Evolutionary conservation across 1,140 invertebrate species (phyloP).

Genomic region (Bombus superbus): DNA sequence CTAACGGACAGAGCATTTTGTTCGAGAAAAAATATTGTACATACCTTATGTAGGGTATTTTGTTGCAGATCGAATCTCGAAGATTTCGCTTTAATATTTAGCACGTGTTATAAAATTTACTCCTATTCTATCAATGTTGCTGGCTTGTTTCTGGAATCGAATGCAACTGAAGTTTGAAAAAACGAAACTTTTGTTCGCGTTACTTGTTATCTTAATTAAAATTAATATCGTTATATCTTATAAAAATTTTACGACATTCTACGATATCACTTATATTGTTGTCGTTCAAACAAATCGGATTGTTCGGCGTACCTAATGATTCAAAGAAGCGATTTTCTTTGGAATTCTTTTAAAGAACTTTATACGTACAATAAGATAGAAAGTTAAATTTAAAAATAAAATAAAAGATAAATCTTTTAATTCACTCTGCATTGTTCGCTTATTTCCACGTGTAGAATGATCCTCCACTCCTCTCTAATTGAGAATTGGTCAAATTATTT

Average conservation of each 20-base stretch:
- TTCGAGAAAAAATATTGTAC: background rate
- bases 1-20: background rate
- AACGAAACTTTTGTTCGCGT: too few species aligned
- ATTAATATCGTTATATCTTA: too few species aligned
- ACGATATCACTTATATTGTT: too few species aligned
- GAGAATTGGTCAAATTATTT: too few species aligned
- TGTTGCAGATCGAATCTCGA: background rate
- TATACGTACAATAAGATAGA: too few species aligned
- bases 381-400: too few species aligned
- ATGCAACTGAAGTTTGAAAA: background rate
- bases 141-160: background rate
- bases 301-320: too few species aligned
- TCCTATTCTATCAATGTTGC: background rate
- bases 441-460: background rate
- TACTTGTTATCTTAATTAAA: too few species aligned
- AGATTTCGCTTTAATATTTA: background rate
- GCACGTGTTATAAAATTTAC: background rate
- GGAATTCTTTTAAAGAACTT: too few species aligned
- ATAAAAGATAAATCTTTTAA: background rate
- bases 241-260: too few species aligned
- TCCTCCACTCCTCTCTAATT: background rate
- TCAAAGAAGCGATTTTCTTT: too few species aligned
- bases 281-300: too few species aligned
- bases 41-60: background rate
- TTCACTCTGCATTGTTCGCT: background rate